Conservation (phyloP, 2,113 vertebrate genomes). For the Embiotoca jacksoni region DNA sequence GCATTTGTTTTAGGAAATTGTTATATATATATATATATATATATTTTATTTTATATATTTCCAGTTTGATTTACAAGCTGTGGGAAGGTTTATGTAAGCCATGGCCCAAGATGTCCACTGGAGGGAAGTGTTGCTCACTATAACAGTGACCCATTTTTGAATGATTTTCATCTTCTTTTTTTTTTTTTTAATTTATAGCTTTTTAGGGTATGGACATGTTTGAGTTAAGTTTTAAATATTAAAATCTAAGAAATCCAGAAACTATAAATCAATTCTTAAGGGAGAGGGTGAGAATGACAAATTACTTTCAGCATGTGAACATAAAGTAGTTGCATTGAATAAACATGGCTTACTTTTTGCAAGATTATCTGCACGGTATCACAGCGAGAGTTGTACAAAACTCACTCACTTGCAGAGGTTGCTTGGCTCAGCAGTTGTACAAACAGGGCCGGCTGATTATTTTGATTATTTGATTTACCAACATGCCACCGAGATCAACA, state of each 20-base stretch:
- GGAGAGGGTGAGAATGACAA: neutral
- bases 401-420: slow-evolving; percentile 53
- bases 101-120: slow-evolving; percentile 32
- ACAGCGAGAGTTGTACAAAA: slow-evolving; percentile 53
- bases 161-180: neutral
- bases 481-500: slow-evolving; percentile 76
- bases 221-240: neutral
- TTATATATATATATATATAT: neutral
- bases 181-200: slow-evolving; percentile 7
- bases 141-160: slow-evolving; percentile 1
- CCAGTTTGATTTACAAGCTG: neutral
- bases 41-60: neutral
- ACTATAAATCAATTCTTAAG: neutral
- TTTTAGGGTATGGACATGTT: neutral
- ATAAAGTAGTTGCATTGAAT: slow-evolving; percentile 25
- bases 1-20: neutral
- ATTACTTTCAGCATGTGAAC: neutral
- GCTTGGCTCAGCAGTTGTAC: slow-evolving; percentile 63
- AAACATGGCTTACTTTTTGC: slow-evolving; percentile 51
- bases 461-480: slow-evolving; percentile 74
- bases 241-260: neutral
- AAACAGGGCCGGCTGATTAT: slow-evolving; percentile 76
- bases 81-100: neutral
- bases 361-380: slow-evolving; percentile 44
- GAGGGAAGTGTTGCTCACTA: slow-evolving; percentile 65